These are phyloP conservation scores for Galagoides demidoff DNA, from an alignment of 2,797 vertebrate genomes.

Conservation along the genomic window DNA sequence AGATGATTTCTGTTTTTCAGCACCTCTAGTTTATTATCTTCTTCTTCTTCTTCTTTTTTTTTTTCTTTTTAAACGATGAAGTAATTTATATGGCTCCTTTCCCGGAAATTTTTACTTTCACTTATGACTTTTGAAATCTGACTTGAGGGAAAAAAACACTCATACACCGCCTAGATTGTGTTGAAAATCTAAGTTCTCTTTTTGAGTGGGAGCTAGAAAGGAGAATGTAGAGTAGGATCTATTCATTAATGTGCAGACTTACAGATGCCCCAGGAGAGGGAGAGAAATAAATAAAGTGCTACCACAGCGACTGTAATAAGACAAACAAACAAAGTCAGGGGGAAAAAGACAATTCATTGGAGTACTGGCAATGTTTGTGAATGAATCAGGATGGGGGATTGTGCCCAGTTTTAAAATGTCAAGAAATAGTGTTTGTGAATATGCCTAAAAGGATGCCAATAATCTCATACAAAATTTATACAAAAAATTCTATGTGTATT, in stretches of 20 bases:
- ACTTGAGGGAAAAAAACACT: background rate
- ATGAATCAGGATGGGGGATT: constrained; percentile 34
- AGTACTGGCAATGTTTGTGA: background rate
- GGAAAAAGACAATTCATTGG: background rate
- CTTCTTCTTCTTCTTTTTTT: background rate
- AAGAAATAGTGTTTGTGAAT: constrained; percentile 62
- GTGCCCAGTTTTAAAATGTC: constrained; percentile 66
- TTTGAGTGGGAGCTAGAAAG: background rate
- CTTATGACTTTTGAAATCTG: background rate
- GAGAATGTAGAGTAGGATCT: background rate
- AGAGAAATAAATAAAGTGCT: constrained; percentile 15
- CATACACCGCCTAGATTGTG: background rate
- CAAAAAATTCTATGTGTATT: constrained; percentile 39
- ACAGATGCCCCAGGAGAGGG: background rate
- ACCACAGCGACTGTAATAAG: background rate
- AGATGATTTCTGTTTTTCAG: background rate
- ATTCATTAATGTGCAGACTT: background rate
- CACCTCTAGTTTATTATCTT: background rate
- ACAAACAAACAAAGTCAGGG: constrained; percentile 29
- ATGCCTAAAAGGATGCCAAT: constrained; percentile 38
- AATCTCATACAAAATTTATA: background rate
- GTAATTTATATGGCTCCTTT: background rate
- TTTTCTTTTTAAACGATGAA: background rate
- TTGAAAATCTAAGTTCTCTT: background rate
- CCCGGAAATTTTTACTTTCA: background rate